A percentile compares a stretch with the other conserved stretches of the same genome.
These are phyloP conservation scores for Melinopterus prodromus DNA, from an alignment of 2,888 invertebrate genomes.

Conservation along the genomic window DNA sequence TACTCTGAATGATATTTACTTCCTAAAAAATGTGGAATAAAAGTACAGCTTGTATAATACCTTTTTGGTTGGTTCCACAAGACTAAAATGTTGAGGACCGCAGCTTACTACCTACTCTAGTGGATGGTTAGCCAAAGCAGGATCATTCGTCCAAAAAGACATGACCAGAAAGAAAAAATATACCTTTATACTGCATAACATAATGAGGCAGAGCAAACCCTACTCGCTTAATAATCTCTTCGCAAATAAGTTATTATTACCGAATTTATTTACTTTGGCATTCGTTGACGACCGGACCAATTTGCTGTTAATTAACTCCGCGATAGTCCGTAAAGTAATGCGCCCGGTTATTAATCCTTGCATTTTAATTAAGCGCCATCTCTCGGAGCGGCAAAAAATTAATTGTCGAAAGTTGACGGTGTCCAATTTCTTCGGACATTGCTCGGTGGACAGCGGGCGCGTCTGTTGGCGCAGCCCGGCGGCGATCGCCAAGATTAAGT, in stretches of 20 bases:
- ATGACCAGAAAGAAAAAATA: too few species aligned
- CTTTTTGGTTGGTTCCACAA: too few species aligned
- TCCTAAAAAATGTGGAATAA: too few species aligned
- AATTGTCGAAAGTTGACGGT: constrained; percentile 4
- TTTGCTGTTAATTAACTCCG: neutral
- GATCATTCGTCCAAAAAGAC: too few species aligned
- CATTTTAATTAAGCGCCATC: constrained; percentile 4
- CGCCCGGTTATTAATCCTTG: neutral
- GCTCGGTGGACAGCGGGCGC: neutral
- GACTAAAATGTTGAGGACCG: too few species aligned
- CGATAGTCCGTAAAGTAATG: neutral
- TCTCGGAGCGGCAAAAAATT: neutral
- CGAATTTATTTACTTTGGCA: neutral
- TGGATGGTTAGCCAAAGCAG: too few species aligned
- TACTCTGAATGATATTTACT: too few species aligned
- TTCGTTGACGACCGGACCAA: neutral
- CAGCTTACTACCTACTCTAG: too few species aligned
- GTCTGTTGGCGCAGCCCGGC: neutral
- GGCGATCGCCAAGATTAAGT: constrained; percentile 4
- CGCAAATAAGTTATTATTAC: neutral
- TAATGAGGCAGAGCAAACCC: neutral
- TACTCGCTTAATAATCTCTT: neutral
- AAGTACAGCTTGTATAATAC: too few species aligned
- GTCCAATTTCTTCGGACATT: neutral
- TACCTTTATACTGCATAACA: neutral